These are phyloP conservation scores for Heliothis virescens DNA, from an alignment of 1,140 invertebrate genomes.

Conservation along the genomic window DNA sequence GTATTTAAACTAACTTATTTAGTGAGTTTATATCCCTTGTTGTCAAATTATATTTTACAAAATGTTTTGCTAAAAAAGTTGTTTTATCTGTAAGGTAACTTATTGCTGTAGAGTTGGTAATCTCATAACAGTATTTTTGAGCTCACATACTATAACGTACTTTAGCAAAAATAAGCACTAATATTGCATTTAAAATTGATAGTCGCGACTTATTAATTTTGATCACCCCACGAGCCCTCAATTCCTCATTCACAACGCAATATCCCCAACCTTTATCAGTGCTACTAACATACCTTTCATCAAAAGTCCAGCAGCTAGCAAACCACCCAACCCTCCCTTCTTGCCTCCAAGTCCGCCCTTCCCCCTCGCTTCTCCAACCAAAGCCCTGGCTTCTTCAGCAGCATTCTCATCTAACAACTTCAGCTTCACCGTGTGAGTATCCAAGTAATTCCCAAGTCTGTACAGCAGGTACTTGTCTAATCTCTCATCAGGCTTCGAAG, in stretches of 20 bases:
- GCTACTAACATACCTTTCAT: conserved; percentile 87
- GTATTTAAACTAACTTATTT: no score
- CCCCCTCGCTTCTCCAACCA: conserved; percentile 78
- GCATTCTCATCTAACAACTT: conserved; percentile 89
- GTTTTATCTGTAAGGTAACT: no score
- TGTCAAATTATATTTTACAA: no score
- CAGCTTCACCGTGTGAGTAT: conserved; percentile 90
- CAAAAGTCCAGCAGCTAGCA: conserved; percentile 88
- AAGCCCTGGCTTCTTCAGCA: conserved; percentile 86
- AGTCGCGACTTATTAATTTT: not conserved
- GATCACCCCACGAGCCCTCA: not conserved
- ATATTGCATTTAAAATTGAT: no score
- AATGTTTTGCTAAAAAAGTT: no score
- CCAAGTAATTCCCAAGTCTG: conserved; percentile 90
- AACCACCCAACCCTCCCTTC: conserved; percentile 86
- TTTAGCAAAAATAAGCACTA: no score
- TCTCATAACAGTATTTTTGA: no score
- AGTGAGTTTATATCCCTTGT: no score
- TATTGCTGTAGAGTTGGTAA: no score
- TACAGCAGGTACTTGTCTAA: conserved; percentile 91
- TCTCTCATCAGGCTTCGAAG: conserved; percentile 91
- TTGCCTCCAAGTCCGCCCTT: conserved; percentile 82
- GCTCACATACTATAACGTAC: no score
- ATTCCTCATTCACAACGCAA: no score
- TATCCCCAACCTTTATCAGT: not conserved